Percentiles rank a stretch among this genome's conserved stretches.
These are phyloP conservation scores for Hydra vulgaris DNA, from an alignment of 30 jellyfish, hydroid and myxozoan species.

Conservation along the genomic window DNA sequence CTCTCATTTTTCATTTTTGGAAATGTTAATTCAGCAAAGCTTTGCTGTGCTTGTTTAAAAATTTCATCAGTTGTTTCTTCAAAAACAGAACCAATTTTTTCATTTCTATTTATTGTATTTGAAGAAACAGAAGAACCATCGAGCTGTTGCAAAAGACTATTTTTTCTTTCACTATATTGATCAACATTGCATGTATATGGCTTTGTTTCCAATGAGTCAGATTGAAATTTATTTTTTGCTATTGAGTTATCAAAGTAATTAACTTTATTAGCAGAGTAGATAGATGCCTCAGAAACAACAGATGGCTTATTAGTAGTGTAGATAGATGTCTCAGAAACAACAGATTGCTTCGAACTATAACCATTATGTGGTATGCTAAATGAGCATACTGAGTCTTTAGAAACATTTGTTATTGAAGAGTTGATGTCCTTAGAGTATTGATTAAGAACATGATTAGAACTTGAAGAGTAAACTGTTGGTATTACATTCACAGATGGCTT, in stretches of 20 bases:
- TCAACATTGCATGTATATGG: neutral
- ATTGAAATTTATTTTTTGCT: too few species aligned
- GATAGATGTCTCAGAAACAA: too few species aligned
- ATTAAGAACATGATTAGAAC: neutral
- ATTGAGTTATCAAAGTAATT: too few species aligned
- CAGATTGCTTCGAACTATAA: neutral
- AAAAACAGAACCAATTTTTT: neutral
- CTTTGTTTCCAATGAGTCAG: neutral
- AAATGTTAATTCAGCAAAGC: slow-evolving; percentile 12
- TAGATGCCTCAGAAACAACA: too few species aligned
- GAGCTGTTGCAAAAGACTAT: neutral
- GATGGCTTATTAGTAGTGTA: too few species aligned
- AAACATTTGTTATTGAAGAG: neutral
- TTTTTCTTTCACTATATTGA: neutral
- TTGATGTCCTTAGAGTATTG: neutral
- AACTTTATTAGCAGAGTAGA: too few species aligned
- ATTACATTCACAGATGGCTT: neutral
- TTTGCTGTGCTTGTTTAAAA: slow-evolving; percentile 1
- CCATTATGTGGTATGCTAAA: neutral
- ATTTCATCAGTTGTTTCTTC: neutral
- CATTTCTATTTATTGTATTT: neutral
- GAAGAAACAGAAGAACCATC: neutral
- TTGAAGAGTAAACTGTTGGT: neutral
- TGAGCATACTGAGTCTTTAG: neutral
- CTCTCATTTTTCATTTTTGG: slow-evolving; percentile 1